Evolutionary conservation across 2,888 invertebrate species (phyloP), one percentile per base, ranked within the genome.

Genomic region (Euphydryas editha): DNA sequence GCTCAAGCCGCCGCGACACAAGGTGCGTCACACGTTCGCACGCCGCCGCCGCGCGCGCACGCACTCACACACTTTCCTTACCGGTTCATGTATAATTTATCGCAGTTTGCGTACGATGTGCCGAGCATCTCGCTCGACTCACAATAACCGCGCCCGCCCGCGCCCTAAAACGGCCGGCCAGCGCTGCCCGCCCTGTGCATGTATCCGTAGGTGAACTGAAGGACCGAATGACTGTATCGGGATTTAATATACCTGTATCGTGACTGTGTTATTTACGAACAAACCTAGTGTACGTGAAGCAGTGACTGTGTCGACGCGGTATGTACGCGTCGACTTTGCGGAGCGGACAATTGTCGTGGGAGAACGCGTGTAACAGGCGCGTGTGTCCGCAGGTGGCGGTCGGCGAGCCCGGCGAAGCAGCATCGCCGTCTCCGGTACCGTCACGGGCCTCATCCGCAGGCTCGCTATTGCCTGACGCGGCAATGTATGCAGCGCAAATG

Each of bases 401-500:
- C 81, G 91, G 88, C 77, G 92, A 91, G 84, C 87, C 88, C 88
- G 94, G 86, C 85, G 95, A 90, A 94, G 95, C 94, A 94, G 94
- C 81, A 69, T 91, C 92, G 82, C 92, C 92, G 70, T 95, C 95
- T 66, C 95, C 95, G 80, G 94, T 93, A 78, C 95, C 95, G 63
- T 94, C 94, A 77, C 92, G 94, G 73, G 94, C 95, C 84, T 92
- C 92, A 61, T 92, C 92, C 37, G 90, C 91, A 66, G 92, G 92
- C 80, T 92, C 92, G 73, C 93, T 95, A 78, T 90, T 95, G 82
- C 94, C 94, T 76, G 94, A 94, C 90, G 91, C 94, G 73, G 93
- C 94, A 72, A 95, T 95, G 94, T 95, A 95, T 85, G 94, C 94
- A 73, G 94, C 95, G 77, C 95, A 95, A 87, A 95, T 95, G 91